These are phyloP conservation scores for Vanessa tameamea DNA, from an alignment of 1,140 invertebrate genomes.

Conservation along the genomic window DNA sequence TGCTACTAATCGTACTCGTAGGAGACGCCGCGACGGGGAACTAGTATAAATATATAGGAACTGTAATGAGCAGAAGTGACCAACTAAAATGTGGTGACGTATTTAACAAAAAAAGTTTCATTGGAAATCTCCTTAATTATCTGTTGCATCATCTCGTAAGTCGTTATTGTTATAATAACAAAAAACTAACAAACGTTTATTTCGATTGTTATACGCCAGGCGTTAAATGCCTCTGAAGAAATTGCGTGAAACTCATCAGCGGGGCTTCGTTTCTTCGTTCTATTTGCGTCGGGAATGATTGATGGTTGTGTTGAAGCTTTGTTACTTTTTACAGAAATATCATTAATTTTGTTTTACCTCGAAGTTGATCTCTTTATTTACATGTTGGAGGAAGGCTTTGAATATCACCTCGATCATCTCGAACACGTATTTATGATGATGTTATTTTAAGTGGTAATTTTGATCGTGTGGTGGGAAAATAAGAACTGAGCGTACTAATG, in stretches of 20 bases:
- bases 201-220: slow-evolving; percentile 9
- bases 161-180: neutral
- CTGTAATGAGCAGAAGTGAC: too few relatives aligned
- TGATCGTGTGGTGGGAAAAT: too few relatives aligned
- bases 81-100: too few relatives aligned
- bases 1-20: too few relatives aligned
- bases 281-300: slow-evolving; percentile 27
- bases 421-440: neutral
- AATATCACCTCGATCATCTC: too few relatives aligned
- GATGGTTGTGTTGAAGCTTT: slow-evolving; percentile 19
- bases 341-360: slow-evolving; percentile 13
- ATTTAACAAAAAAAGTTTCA: too few relatives aligned
- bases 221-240: slow-evolving; percentile 15
- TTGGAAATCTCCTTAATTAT: neutral
- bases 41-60: too few relatives aligned
- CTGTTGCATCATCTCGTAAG: neutral
- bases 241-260: slow-evolving; percentile 23
- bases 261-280: slow-evolving; percentile 12
- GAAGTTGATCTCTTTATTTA: slow-evolving; percentile 23
- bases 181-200: slow-evolving; percentile 13
- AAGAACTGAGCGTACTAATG: too few relatives aligned
- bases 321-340: slow-evolving; percentile 24
- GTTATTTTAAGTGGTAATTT: neutral
- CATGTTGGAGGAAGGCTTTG: slow-evolving; percentile 7
- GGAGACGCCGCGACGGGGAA: too few relatives aligned